Conservation (phyloP, 2,797 vertebrate species). For the Ambastaia sidthimunki region DNA sequence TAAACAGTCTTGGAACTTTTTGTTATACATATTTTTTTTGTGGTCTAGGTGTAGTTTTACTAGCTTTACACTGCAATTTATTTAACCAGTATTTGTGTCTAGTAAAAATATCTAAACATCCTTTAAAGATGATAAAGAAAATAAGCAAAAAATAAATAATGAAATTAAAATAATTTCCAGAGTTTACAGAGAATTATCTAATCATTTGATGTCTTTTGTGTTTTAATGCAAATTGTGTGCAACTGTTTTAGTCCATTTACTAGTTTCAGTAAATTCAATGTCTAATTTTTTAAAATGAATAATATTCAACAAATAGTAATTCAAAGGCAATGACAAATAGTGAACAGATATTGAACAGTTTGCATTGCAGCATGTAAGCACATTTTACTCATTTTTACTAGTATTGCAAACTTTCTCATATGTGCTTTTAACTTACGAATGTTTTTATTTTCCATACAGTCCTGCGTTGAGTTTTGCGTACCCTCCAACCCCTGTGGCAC, state of each 20-base stretch:
- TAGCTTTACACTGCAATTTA: no score
- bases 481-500: conserved; percentile 91
- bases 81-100: no score
- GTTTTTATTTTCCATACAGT: conserved; percentile 70
- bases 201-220: no score
- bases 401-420: conserved; percentile 12
- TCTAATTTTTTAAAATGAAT: neutral
- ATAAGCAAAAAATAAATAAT: no score
- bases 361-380: neutral
- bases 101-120: no score
- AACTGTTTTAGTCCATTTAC: neutral
- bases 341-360: neutral
- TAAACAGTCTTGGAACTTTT: neutral
- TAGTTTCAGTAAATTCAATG: neutral
- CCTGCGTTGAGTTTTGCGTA: conserved; percentile 93
- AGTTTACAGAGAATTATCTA: no score
- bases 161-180: no score
- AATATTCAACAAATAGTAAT: neutral
- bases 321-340: neutral
- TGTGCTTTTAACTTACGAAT: neutral
- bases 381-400: neutral
- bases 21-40: neutral
- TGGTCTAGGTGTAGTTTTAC: neutral
- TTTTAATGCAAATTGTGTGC: no score
- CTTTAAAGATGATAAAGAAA: no score